Base-by-base conservation (phyloP, 2,797 vertebrate genomes). In the Chaenodraco wilsoni region DNA sequence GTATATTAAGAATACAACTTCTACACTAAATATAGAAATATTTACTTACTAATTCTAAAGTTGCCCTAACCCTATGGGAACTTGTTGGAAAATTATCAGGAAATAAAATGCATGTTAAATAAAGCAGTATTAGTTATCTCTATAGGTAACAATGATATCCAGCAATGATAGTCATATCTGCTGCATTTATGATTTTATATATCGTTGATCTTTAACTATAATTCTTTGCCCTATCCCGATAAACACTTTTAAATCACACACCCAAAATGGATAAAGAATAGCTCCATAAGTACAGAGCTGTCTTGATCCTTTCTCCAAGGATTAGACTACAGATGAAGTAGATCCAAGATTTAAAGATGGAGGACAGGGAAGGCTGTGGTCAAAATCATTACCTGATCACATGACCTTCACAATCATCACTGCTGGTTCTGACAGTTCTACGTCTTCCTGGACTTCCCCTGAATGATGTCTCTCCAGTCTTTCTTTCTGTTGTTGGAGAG, bases 381-480 rank as follows among this genome's bases (percentile, higher is more conserved):
- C 69, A 58, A 43, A 70, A 44, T 52, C 54, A 69, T 84, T 48
- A 63, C 55, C 15, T 54, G 46, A 68, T 76, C 46, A 45, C 64
- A 40, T 50, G 46, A 62, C 63, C 12, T 19, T n/a, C 52, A 45
- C 45, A 33, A 21, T 62, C 45, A 70, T 23, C 61, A 43, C 64
- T 62, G 21, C 66, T 60, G 66, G 6, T 58, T 64, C 64, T 72
- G 17, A 31, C 52, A 33, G 33, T 59, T 37, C 57, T 43, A n/a
- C 17, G 0, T 54, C 46, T 58, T 55, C 8, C 46, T 57, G 52
- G 67, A 74, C 71, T 74, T 76, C 65, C 61, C 27, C 9, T 50
- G 19, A 60, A 67, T 85, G 82, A 80, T 72, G 74, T 85, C 64
- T 65, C 52, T 64, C 51, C 21, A 0, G 79, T 41, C 49, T 80